Base-by-base conservation (phyloP, 2,888 invertebrate species). In the Synergus laeviventris region DNA sequence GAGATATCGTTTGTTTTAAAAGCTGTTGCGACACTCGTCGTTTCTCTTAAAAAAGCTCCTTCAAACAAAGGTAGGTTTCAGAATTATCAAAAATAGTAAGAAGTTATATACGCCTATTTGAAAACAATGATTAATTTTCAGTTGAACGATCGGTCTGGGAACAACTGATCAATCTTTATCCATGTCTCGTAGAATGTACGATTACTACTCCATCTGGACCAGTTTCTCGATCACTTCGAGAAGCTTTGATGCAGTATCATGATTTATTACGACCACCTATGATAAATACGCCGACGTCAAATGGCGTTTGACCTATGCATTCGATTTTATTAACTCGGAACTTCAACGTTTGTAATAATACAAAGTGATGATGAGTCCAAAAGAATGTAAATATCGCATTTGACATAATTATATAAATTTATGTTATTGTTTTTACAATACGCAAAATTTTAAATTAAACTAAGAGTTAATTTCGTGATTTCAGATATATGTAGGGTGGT, bases 1-100 rank as follows among this genome's bases (percentile, higher is more conserved):
- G 98, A 99, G 92, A 97, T 99, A 91, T 97, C 98, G 73, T 98
- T 98, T 91, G 98, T 98, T 38, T 91, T 99, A 75, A 97, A 98
- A 91, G 98, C 98, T 75, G 95, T 98, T 76, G 97, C 98, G 45
- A 98, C 98, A 0, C 92, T 99, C 61, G 95, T 98, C 8, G 94
- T 96, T 74, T 97, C 98, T 4, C 94, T 99, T 93, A 98, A 98
- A 91, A 97, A 96, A 88, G 97, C 98, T 56, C 96, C 97, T 21
- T 93, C 95, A 73, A 95, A 95, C 75, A 97, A 97, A 93, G 95
- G 96, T 96, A 92, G 88, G 80, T 80, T 12, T 45, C 1, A n/a
- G 18, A 11, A 73, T 21, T 81, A 59, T 49, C 12, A 56, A 5
- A 24, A 0, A 24, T 18, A 24, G 12, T 9, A 12, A 14, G 1